Conservation (phyloP, 1,140 invertebrate genomes). For the Formica selysi region DNA sequence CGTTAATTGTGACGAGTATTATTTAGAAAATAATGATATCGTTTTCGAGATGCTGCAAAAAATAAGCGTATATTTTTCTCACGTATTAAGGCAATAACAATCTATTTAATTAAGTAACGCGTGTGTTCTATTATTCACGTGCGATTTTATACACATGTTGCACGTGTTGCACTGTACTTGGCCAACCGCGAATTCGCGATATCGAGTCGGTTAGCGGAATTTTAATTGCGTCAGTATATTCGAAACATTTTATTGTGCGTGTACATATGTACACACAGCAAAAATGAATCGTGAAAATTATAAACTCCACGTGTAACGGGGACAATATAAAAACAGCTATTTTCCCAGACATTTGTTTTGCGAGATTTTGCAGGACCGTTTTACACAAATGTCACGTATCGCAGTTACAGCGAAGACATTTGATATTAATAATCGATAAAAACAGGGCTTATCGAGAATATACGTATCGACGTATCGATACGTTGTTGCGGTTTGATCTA, state of each 20-base stretch:
- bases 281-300: background rate
- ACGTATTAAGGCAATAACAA: background rate
- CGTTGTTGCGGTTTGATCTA: conserved; percentile 11
- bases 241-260: background rate
- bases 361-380: background rate
- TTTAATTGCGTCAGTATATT: conserved; percentile 38
- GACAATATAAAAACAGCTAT: background rate
- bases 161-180: background rate
- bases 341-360: background rate
- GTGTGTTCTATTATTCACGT: background rate
- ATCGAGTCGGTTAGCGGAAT: background rate
- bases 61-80: background rate
- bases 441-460: too few relatives aligned
- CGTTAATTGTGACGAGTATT: conserved; percentile 1
- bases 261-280: background rate
- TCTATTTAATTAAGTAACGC: conserved; percentile 39
- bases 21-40: background rate
- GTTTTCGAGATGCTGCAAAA: background rate
- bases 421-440: background rate
- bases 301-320: background rate
- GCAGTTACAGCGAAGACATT: background rate
- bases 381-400: background rate
- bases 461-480: background rate
- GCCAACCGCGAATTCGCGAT: background rate
- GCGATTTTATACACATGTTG: background rate